These are phyloP conservation scores for Chaetodon auriga DNA, from an alignment of 2,113 vertebrate species.

Conservation along the genomic window DNA sequence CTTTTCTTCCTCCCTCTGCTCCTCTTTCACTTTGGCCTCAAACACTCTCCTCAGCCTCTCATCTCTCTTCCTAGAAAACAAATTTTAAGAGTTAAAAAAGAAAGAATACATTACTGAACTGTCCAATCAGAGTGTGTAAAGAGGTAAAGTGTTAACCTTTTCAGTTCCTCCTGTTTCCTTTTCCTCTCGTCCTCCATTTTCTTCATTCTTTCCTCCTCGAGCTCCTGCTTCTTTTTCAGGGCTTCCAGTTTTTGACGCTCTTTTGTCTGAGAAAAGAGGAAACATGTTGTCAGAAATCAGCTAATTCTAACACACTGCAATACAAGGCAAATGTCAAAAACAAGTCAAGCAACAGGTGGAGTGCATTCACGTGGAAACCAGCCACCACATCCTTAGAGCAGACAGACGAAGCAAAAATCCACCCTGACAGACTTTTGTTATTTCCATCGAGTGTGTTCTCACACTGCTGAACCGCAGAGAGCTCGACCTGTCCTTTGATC, in stretches of 20 bases:
- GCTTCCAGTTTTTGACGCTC: constrained; percentile 90
- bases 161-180: constrained; percentile 88
- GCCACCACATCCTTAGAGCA: not conserved
- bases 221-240: constrained; percentile 91
- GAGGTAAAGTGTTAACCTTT: constrained; percentile 76
- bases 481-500: not conserved
- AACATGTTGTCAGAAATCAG: not conserved
- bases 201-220: constrained; percentile 89
- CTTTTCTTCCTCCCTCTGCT: constrained; percentile 90
- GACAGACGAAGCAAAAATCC: constrained; percentile 36
- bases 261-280: constrained; percentile 84
- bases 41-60: constrained; percentile 89
- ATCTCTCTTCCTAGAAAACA: constrained; percentile 89
- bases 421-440: not conserved
- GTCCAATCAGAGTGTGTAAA: not conserved
- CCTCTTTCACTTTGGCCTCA: constrained; percentile 91
- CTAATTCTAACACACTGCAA: not conserved
- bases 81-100: not conserved
- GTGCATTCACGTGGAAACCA: not conserved
- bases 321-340: not conserved
- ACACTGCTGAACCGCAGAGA: no score
- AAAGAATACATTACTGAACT: not conserved
- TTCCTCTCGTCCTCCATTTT: constrained; percentile 94
- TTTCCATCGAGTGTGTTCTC: no score
- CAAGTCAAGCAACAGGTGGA: not conserved